Conservation (phyloP, 2,113 vertebrate species). For the Neomonachus schauinslandi region DNA sequence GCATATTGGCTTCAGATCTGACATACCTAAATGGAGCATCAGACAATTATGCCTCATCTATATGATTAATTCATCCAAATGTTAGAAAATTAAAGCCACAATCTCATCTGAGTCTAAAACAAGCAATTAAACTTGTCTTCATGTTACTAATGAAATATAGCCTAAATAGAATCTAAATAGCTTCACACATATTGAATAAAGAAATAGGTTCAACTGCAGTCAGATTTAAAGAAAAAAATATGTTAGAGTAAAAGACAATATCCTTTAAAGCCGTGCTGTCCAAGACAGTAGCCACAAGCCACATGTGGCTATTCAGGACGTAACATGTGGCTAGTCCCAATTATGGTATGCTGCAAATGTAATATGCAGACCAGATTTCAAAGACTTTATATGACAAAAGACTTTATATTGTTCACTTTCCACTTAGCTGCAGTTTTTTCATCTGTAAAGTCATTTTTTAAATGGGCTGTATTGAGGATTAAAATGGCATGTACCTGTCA, state of each 20-base stretch:
- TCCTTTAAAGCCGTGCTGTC: background rate
- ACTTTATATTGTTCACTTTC: background rate
- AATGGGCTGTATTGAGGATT: background rate
- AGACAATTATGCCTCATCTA: conserved; percentile 66
- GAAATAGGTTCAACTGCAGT: background rate
- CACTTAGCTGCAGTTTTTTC: background rate
- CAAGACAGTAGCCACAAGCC: background rate
- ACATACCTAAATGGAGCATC: conserved; percentile 60
- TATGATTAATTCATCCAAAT: conserved; percentile 71
- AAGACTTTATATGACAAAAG: background rate
- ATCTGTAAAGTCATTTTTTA: background rate
- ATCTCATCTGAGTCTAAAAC: conserved; percentile 67
- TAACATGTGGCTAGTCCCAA: background rate
- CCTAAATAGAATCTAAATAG: conserved; percentile 57
- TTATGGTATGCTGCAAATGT: background rate
- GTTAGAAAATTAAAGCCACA: conserved; percentile 71
- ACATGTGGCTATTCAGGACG: background rate
- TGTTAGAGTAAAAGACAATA: background rate
- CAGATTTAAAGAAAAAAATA: background rate
- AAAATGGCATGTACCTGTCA: background rate
- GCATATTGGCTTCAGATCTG: conserved; percentile 62
- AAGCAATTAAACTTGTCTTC: conserved; percentile 69
- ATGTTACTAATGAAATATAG: conserved; percentile 62
- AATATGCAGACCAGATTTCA: background rate
- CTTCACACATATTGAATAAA: conserved; percentile 57